Conservation (phyloP, 2,888 invertebrate genomes). For the Chrysolina americana region DNA sequence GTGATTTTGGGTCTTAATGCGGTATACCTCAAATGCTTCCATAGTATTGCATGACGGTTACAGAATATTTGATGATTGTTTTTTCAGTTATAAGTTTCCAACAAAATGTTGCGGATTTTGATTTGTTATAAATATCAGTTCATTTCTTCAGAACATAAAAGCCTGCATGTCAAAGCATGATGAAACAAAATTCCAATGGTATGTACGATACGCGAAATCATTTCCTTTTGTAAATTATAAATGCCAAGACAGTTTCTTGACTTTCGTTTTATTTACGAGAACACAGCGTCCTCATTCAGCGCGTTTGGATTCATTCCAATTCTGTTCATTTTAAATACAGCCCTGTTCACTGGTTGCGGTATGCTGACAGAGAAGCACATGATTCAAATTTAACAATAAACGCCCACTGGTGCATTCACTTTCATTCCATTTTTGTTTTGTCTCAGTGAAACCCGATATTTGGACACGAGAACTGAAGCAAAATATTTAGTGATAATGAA, state of each 20-base stretch:
- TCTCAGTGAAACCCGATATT: background rate
- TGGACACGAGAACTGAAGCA: background rate
- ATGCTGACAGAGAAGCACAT: conserved; percentile 13
- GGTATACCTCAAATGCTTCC: too few species aligned
- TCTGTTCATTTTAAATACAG: background rate
- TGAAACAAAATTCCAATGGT: too few species aligned
- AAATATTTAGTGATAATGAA: background rate
- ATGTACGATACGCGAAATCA: too few species aligned
- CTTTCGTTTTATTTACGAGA: background rate
- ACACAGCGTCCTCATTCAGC: background rate
- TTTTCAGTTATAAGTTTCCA: background rate
- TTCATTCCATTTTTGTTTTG: conserved; percentile 14
- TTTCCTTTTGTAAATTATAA: too few species aligned
- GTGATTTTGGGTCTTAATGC: too few species aligned
- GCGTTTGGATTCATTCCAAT: background rate
- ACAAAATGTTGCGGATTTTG: too few species aligned
- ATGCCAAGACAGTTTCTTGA: too few species aligned
- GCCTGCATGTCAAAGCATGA: too few species aligned
- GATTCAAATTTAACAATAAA: conserved; percentile 14
- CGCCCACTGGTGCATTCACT: conserved; percentile 3
- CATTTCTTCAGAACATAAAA: too few species aligned
- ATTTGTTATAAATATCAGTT: too few species aligned
- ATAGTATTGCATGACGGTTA: too few species aligned
- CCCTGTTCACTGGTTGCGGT: background rate
- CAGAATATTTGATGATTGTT: background rate